Evolutionary conservation across 2,797 vertebrate genomes (phyloP).

Genomic region (Vireo griseus): DNA sequence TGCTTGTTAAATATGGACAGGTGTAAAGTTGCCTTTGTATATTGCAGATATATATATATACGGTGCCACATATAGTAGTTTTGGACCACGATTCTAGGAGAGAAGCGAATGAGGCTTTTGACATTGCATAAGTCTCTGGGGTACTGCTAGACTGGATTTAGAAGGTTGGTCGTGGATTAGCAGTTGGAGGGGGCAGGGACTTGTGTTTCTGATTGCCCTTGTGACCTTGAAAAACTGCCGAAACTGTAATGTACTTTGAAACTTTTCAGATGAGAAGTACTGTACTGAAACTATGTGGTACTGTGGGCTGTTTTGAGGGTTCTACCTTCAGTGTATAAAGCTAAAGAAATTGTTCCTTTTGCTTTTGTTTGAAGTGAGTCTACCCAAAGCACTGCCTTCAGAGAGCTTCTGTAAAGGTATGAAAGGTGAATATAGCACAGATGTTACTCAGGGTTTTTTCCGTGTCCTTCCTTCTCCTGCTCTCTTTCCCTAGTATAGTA

Average conservation of each 20-base stretch:
- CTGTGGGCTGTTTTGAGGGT: background rate
- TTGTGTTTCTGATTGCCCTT: background rate
- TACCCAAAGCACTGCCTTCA: background rate
- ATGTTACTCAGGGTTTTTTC: background rate
- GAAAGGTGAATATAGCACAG: background rate
- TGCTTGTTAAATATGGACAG: background rate
- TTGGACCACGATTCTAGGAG: background rate
- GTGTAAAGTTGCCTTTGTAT: background rate
- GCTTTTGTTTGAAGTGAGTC: background rate
- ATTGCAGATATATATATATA: background rate
- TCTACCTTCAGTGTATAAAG: background rate
- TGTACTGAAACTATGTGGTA: background rate
- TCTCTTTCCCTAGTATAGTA: background rate
- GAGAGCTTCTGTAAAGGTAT: background rate
- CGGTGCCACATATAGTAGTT: accelerated
- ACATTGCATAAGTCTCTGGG: background rate
- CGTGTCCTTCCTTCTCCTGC: background rate
- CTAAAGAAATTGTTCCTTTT: background rate
- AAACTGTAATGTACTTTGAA: background rate
- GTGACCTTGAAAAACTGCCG: constrained; percentile 32
- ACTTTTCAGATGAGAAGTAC: background rate
- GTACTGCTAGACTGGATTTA: background rate
- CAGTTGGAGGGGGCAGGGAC: background rate
- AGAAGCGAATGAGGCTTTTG: background rate
- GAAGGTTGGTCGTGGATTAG: background rate